A percentile compares a stretch with the other conserved stretches of the same genome.
phyloP scores from a whole-genome alignment of 2,797 vertebrate genomes.

The Cossypha polioptera region DNA sequence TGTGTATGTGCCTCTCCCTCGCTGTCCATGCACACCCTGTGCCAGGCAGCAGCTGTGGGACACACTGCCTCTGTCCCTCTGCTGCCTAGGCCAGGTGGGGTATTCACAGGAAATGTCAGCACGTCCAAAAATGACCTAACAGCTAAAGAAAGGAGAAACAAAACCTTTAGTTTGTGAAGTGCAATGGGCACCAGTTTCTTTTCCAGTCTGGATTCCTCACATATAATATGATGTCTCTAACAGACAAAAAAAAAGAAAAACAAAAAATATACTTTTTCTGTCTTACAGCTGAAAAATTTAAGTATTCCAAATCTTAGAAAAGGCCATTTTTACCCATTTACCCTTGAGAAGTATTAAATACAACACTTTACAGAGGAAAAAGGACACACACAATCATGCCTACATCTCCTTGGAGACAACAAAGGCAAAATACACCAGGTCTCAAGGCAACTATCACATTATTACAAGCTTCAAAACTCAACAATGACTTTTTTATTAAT shows the following conservation, averaged over 20 bases:
- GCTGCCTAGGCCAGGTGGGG: neutral
- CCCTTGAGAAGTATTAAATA: neutral
- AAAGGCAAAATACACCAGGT: neutral
- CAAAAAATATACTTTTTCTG: neutral
- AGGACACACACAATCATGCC: neutral
- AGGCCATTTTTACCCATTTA: neutral
- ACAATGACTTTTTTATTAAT: neutral
- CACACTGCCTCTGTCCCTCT: neutral
- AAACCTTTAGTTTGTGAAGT: neutral
- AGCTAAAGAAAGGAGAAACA: neutral
- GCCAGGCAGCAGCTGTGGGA: rapidly evolving
- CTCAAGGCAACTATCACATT: neutral
- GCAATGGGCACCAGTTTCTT: neutral
- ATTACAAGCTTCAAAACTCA: neutral
- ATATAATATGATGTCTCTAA: neutral
- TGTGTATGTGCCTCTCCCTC: rapidly evolving
- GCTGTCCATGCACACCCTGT: rapidly evolving
- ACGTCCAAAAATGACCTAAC: neutral
- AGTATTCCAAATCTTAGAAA: neutral
- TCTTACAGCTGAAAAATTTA: neutral
- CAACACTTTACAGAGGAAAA: neutral
- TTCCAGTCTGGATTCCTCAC: neutral
- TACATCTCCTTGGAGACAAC: slow-evolving; percentile 17
- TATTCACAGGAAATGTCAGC: neutral
- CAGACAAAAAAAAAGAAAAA: neutral